Base-by-base conservation (phyloP, 2,888 invertebrate genomes). In the Mythimna ferrago region DNA sequence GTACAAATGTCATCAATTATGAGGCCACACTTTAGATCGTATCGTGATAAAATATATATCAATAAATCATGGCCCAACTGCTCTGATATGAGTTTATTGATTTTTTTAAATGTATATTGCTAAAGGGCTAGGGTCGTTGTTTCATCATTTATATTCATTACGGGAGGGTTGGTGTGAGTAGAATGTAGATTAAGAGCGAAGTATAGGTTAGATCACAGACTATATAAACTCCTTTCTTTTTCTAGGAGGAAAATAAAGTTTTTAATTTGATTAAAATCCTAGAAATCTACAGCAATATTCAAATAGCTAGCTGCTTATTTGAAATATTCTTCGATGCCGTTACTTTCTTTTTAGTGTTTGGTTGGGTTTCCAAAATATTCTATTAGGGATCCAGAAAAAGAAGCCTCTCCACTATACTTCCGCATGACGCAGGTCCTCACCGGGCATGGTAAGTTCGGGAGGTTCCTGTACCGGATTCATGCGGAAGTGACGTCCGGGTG, bases 131-230 rank as follows among this genome's bases (percentile, higher is more conserved):
- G 93, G 93, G 89, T 88, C 89, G 93, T 93, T 93, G 93, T 90
- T 87, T 73, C 66, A 92, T 93, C 90, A 95, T 96, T 95, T 94
- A 94, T 96, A 93, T 95, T 95, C 95, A 96, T 96, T 96, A 95
- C 89, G 79, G 79, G 80, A 71, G 80, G 80, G 76, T 58, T 21
- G 71, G 74, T 71, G 67, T 69, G 78, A 74, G 72, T 76, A 81
- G 78, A 86, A 85, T 83, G 77, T 78, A 61, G 68, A 70, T 70
- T 69, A 65, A 61, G 66, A 67, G 48, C 32, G 32, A 63, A 16
- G 61, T 68, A 44, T 79, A 69, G 57, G 65, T 67, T 71, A 38
- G 35, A 54, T 48, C 35, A 38, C 26, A 57, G 9, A 6, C 53
- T 62, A 62, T 44, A n/a, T 1, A 19, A 41, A 58, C 26, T 19